Conservation (phyloP, 2,797 vertebrate genomes). For the Eidolon dupreanum region DNA sequence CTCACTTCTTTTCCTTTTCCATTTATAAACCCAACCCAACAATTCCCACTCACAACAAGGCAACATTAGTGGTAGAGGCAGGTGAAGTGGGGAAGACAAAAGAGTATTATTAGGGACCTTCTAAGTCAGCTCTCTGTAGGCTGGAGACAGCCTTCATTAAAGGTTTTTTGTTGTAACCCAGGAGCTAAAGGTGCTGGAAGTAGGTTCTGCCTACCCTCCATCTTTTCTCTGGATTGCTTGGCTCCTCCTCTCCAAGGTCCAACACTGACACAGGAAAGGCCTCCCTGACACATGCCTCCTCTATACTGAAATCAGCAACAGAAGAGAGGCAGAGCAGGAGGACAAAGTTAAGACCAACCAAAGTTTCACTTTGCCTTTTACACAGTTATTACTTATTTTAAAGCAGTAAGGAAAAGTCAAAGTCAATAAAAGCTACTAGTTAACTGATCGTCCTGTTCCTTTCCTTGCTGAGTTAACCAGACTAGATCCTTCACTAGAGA, state of each 20-base stretch:
- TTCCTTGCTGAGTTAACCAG: neutral
- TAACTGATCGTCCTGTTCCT: neutral
- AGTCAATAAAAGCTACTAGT: neutral
- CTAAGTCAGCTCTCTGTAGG: neutral
- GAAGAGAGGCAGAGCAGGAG: neutral
- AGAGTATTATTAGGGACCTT: neutral
- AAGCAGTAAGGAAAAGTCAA: neutral
- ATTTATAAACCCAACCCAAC: neutral
- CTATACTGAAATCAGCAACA: neutral
- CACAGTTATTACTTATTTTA: neutral
- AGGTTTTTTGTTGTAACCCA: neutral
- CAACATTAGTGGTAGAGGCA: neutral
- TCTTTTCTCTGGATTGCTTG: neutral
- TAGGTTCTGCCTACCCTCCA: neutral
- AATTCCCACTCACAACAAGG: neutral
- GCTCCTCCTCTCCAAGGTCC: neutral
- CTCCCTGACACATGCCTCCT: neutral
- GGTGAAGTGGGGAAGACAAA: accelerated
- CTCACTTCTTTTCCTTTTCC: neutral
- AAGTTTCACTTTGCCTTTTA: neutral
- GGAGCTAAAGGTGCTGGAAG: neutral
- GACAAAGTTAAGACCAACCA: neutral
- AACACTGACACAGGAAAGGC: neutral
- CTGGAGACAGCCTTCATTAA: neutral
- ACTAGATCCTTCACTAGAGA: neutral